Base-by-base conservation (phyloP, 2,888 invertebrate species). In the Anarsia innoxiella region DNA sequence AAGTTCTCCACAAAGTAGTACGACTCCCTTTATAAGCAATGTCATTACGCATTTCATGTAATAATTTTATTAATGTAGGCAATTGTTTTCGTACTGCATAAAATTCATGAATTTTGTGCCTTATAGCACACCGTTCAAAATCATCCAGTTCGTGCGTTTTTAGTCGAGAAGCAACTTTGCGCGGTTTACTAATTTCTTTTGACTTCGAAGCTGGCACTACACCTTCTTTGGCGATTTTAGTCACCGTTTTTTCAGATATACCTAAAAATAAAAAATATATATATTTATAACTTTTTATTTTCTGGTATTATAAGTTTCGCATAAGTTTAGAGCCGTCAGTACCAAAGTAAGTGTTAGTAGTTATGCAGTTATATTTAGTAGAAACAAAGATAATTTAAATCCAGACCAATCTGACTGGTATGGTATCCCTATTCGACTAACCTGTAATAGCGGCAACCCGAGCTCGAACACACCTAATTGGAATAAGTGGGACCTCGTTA, bases 101-200 rank as follows among this genome's bases (percentile, higher is more conserved):
- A 32, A 43, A 35, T 33, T 26, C 23, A 16, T 31, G 31, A 8
- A 31, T 31, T 19, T 16, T 31, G 2, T 11, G 2, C 26, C 31
- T 37, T 36, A 38, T 37, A 34, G 35, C 41, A 33, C 38, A 36
- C 28, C 25, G 37, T 29, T 40, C 45, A 31, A 45, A 45, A 31
- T 42, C 35, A 30, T 45, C 39, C 31, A 42, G 31, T 12, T 36
- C n/a, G n/a, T n/a, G n/a, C n/a, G n/a, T n/a, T n/a, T n/a, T n/a
- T n/a, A n/a, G n/a, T 23, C 23, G 2, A 23, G 23, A 10, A 23
- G n/a, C 3, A 23, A 2, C 2, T 8, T 23, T 23, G 8, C 23
- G 3, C 8, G 23, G 23, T 23, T 9, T 23, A 2, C n/a, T 4
- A 4, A 23, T 23, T 23, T 23, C 10, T 23, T 9, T 23, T 23